Evolutionary conservation across 2,888 invertebrate genomes (phyloP).

Genomic region (Euplexia lucipara): DNA sequence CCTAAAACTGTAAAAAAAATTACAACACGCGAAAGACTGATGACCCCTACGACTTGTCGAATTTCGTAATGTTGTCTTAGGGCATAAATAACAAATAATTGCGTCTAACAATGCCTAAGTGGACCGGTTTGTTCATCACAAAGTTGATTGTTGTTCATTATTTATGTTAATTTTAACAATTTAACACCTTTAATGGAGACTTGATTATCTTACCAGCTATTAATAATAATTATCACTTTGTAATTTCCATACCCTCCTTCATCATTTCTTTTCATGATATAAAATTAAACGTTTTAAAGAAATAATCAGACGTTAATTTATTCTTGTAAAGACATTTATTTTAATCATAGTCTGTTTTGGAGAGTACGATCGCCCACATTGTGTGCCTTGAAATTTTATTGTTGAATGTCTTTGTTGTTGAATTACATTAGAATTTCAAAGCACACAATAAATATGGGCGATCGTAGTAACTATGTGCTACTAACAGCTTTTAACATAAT

Average conservation of each 20-base stretch:
- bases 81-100: constrained; percentile 15
- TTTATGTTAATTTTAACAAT: constrained; percentile 42
- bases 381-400: too few species aligned
- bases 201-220: constrained; percentile 15
- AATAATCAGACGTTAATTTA: constrained; percentile 1
- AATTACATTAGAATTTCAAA: background rate
- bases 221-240: constrained; percentile 2
- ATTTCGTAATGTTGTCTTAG: constrained; percentile 3
- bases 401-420: too few species aligned
- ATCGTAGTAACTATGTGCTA: too few species aligned
- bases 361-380: background rate
- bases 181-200: constrained; percentile 15
- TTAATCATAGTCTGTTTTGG: background rate
- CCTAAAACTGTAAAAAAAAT: background rate
- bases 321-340: background rate
- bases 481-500: too few species aligned
- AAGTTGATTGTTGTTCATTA: constrained; percentile 21
- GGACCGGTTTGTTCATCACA: constrained; percentile 19
- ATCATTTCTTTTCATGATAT: constrained; percentile 6
- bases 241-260: constrained; percentile 18
- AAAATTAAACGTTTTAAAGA: background rate
- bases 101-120: constrained; percentile 6
- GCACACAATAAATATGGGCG: too few species aligned
- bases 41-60: background rate
- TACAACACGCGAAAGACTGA: background rate